These are phyloP conservation scores for Drosophila nigromelanica DNA, from an alignment of 1,140 invertebrate species.

Conservation along the genomic window DNA sequence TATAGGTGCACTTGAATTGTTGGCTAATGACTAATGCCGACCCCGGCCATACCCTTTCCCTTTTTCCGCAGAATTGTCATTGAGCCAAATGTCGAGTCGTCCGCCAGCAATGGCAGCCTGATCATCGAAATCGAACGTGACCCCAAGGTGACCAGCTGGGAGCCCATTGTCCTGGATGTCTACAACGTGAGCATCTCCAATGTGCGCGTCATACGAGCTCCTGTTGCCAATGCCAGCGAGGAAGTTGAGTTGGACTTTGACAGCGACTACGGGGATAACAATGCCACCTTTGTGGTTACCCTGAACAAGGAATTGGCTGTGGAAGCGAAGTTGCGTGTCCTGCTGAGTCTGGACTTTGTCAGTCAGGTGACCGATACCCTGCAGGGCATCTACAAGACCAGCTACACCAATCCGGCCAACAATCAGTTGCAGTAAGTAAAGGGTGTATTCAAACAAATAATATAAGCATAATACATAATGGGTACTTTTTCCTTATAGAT, in stretches of 20 bases:
- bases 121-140: constrained; percentile 74
- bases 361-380: constrained; percentile 88
- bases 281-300: constrained; percentile 71
- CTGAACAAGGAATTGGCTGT: constrained; percentile 44
- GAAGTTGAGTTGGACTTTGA: constrained; percentile 76
- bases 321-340: constrained; percentile 46
- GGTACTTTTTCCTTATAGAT: constrained; percentile 81
- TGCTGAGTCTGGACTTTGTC: constrained; percentile 87
- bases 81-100: constrained; percentile 71
- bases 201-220: constrained; percentile 65
- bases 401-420: constrained; percentile 87
- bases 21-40: constrained; percentile 27
- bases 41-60: constrained; percentile 9
- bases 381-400: constrained; percentile 91
- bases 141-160: constrained; percentile 57
- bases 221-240: constrained; percentile 39
- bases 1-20: constrained; percentile 34
- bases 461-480: no score
- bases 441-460: no score
- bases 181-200: constrained; percentile 77
- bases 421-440: constrained; percentile 87
- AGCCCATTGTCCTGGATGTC: constrained; percentile 81
- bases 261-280: constrained; percentile 72
- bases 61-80: constrained; percentile 69
- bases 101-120: constrained; percentile 72